These are phyloP conservation scores for Myxocyprinus asiaticus DNA, from an alignment of 2,113 vertebrate genomes.

Conservation along the genomic window DNA sequence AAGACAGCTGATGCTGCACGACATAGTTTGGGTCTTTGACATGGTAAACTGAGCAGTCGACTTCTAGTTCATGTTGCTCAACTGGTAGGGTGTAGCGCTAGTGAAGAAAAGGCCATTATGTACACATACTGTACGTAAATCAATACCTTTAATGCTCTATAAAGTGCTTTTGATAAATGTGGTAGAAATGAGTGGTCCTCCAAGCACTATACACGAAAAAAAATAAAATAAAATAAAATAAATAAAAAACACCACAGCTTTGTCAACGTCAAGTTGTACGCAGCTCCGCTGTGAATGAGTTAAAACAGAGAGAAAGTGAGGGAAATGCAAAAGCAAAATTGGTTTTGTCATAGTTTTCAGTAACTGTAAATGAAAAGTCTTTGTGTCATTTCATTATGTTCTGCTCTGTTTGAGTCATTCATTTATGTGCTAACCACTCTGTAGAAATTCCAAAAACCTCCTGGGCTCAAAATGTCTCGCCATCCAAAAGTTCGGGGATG, in stretches of 20 bases:
- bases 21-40: too few species aligned
- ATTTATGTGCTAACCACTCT: not conserved
- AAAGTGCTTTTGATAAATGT: too few species aligned
- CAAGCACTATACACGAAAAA: too few species aligned
- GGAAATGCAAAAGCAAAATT: not conserved
- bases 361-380: not conserved
- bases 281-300: not conserved
- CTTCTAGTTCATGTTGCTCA: too few species aligned
- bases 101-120: too few species aligned
- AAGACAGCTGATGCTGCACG: too few species aligned
- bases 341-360: not conserved
- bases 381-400: not conserved
- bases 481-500: not conserved
- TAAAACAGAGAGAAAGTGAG: not conserved
- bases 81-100: too few species aligned
- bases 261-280: slow-evolving; percentile 41
- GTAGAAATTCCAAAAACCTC: not conserved
- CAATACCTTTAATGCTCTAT: too few species aligned
- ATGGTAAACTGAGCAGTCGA: too few species aligned
- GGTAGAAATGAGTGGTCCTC: too few species aligned
- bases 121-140: too few species aligned
- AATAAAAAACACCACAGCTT: slow-evolving; percentile 67
- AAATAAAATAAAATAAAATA: too few species aligned
- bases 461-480: not conserved
- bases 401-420: not conserved